A percentile compares a stretch with the other conserved stretches of the same genome.
These are phyloP conservation scores for Cantharis rustica DNA, from an alignment of 2,888 invertebrate species.

Conservation along the genomic window DNA sequence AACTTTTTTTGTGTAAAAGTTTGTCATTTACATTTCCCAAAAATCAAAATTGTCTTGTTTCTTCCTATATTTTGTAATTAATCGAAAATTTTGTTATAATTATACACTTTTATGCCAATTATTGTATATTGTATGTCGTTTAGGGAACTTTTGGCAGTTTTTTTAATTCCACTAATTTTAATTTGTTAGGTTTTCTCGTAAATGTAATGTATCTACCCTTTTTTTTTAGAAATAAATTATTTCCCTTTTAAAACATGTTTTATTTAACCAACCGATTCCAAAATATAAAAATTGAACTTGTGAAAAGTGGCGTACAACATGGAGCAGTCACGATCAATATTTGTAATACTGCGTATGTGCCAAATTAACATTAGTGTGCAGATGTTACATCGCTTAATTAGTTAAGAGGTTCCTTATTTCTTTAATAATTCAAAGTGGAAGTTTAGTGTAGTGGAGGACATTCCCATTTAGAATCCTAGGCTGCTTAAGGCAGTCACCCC, in stretches of 20 bases:
- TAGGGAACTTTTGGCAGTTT: neutral
- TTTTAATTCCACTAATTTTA: neutral
- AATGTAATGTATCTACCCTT: neutral
- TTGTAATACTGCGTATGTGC: too few species aligned
- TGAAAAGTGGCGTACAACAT: too few species aligned
- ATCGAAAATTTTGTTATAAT: neutral
- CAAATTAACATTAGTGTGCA: too few species aligned
- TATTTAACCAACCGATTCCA: neutral
- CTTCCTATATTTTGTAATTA: neutral
- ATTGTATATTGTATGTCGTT: neutral
- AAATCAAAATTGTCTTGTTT: neutral
- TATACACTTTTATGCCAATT: neutral
- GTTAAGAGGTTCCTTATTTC: too few species aligned
- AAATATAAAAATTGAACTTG: neutral
- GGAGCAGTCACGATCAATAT: too few species aligned
- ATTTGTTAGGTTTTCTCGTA: neutral
- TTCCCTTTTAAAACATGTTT: neutral
- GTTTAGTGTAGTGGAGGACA: too few species aligned
- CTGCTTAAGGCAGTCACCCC: too few species aligned
- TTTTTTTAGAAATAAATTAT: slow-evolving; percentile 4
- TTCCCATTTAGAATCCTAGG: too few species aligned
- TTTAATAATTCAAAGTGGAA: too few species aligned
- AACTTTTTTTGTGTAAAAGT: neutral
- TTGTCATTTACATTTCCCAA: neutral
- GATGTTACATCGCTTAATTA: too few species aligned